Conservation (phyloP, 2,888 invertebrate species). For the Melanotus villosus region DNA sequence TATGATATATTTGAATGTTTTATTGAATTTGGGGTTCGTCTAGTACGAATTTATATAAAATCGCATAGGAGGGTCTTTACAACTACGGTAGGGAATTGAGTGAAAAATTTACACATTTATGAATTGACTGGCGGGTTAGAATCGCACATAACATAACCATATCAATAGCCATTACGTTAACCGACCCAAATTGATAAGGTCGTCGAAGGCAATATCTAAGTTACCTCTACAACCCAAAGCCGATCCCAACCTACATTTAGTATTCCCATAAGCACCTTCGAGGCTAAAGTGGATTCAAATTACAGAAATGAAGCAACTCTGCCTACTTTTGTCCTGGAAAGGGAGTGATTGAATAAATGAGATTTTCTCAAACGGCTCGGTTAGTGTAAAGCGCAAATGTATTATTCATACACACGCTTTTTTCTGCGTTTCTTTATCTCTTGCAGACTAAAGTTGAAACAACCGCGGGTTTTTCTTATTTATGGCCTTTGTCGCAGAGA, state of each 20-base stretch:
- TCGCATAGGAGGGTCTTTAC: not conserved
- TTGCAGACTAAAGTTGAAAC: constrained; percentile 27
- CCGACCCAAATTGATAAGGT: constrained; percentile 45
- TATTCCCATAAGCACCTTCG: constrained; percentile 46
- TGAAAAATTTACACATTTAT: constrained; percentile 30
- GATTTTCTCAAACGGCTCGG: constrained; percentile 56
- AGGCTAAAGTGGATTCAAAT: constrained; percentile 48
- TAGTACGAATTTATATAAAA: constrained; percentile 8
- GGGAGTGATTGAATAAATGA: constrained; percentile 64
- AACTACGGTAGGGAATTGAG: not conserved
- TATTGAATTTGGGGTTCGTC: not conserved
- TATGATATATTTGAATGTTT: too few species aligned
- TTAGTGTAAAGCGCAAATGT: constrained; percentile 42
- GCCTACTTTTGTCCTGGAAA: constrained; percentile 54
- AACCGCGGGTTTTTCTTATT: constrained; percentile 27
- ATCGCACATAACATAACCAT: constrained; percentile 45
- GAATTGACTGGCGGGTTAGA: constrained; percentile 38
- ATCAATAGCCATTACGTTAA: constrained; percentile 38
- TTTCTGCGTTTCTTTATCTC: constrained; percentile 35
- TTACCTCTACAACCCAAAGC: constrained; percentile 33
- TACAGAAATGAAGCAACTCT: constrained; percentile 48
- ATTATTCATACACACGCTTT: constrained; percentile 44
- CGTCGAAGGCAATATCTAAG: constrained; percentile 38
- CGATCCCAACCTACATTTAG: constrained; percentile 38
- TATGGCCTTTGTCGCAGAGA: constrained; percentile 19